Base-by-base conservation (phyloP, 2,797 vertebrate genomes). In the Gorsachius magnificus region DNA sequence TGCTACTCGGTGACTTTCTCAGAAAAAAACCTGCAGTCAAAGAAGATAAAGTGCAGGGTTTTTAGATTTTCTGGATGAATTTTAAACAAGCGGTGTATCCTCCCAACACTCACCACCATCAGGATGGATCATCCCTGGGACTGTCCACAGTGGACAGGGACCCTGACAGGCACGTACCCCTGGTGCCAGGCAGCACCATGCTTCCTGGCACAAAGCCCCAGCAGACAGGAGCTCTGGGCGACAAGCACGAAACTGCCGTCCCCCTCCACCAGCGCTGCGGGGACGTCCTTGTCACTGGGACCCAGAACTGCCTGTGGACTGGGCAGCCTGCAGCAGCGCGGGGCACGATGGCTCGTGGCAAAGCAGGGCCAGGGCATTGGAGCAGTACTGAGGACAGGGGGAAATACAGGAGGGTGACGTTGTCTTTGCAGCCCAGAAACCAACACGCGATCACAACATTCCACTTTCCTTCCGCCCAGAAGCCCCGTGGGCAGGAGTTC, bases 241-340 rank as follows among this genome's bases (percentile, higher is more conserved):
- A 88, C 46, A 83, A 77, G 36, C 51, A 86, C 0, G 9, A 54
- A 70, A 78, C 28, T 70, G 68, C 70, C 58, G 33, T 10, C 46
- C 18, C 26, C 29, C 16, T 36, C 56, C 43, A 61, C 9, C 4
- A 1, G 57, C 0, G 1, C 48, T 63, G 35, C 36, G 46, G 9
- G 33, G 51, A 31, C 38, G 28, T 38, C n/a, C 29, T 68, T 77
- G 64, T 12, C 21, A 8, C 56, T 35, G 28, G 64, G 18, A 83
- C 12, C 24, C 35, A 72, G 90, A 35, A 50, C 1, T 0, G 1
- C 26, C 58, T 26, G 35, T 9, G 31, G 35, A 24, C 43, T 8
- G 26, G 31, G 63, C 43, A 87, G 56, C 26, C 29, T 8, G 61
- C 38, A 31, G 38, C 31, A 38, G 28, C 22, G 28, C 2, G 9